These are phyloP conservation scores for Plagodis pulveraria DNA, from an alignment of 2,888 invertebrate species.

Conservation along the genomic window DNA sequence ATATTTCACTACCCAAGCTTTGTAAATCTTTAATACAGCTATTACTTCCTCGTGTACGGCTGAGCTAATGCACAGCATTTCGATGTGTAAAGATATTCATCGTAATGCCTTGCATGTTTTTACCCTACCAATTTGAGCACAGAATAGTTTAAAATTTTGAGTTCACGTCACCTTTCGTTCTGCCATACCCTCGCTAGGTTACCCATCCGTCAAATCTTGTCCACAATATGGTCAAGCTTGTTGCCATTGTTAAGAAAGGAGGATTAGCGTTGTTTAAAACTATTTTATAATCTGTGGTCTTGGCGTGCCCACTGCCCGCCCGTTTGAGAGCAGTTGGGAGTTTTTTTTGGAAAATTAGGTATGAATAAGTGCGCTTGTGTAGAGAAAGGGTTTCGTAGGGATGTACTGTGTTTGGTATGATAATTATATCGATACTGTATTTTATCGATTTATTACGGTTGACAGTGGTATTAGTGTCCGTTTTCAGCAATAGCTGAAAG, in stretches of 20 bases:
- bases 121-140: too few relatives aligned
- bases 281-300: neutral
- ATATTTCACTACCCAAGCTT: too few relatives aligned
- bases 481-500: too few relatives aligned
- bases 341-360: conserved; percentile 65
- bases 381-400: conserved; percentile 43
- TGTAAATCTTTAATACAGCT: too few relatives aligned
- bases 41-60: too few relatives aligned
- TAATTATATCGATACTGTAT: neutral
- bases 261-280: conserved; percentile 57
- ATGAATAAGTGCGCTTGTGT: conserved; percentile 75
- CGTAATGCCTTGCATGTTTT: too few relatives aligned
- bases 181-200: conserved; percentile 39
- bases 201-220: conserved; percentile 59
- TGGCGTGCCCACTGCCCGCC: conserved; percentile 52
- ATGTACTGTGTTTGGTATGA: conserved; percentile 3
- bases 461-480: too few relatives aligned
- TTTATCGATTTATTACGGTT: neutral
- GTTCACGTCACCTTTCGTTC: conserved; percentile 37
- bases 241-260: conserved; percentile 66
- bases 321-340: conserved; percentile 54
- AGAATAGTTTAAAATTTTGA: too few relatives aligned
- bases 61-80: too few relatives aligned
- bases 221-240: conserved; percentile 75
- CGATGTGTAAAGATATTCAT: too few relatives aligned